Evolutionary conservation across 2,888 invertebrate genomes (phyloP).

Genomic region (Homarus gammarus): DNA sequence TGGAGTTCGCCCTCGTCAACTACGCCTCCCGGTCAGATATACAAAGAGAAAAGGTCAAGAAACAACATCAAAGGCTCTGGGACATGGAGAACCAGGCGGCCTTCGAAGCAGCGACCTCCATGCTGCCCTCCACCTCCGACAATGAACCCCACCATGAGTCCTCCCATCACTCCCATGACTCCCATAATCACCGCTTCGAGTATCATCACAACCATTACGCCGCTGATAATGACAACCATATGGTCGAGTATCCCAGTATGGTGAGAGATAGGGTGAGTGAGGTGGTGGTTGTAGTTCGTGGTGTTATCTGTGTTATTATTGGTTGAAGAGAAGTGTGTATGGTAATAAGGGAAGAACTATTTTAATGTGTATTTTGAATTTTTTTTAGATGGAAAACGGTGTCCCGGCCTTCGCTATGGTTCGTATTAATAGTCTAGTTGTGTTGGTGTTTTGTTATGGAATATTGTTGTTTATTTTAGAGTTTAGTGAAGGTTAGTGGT

Average conservation of each 20-base stretch:
- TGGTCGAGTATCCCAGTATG: background rate
- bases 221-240: background rate
- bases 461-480: too few relatives aligned
- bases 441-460: too few relatives aligned
- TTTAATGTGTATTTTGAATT: background rate
- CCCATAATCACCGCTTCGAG: background rate
- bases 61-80: conserved; percentile 77
- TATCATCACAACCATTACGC: background rate
- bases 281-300: too few relatives aligned
- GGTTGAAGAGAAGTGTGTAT: background rate
- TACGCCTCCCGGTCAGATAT: conserved; percentile 96
- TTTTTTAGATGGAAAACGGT: conserved; percentile 51
- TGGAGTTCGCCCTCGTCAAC: conserved; percentile 98
- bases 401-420: conserved; percentile 53
- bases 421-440: background rate
- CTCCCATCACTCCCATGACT: conserved; percentile 7
- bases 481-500: too few relatives aligned
- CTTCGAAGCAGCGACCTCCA: background rate
- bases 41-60: conserved; percentile 81
- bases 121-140: background rate
- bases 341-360: too few relatives aligned
- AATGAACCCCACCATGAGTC: conserved; percentile 18
- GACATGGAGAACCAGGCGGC: conserved; percentile 77
- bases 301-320: too few relatives aligned
- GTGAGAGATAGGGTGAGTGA: conserved; percentile 19